Percentiles rank a stretch among this genome's conserved stretches.
Conservation (phyloP, 2,797 vertebrate genomes). For the Dendrocincla tyrannina region DNA sequence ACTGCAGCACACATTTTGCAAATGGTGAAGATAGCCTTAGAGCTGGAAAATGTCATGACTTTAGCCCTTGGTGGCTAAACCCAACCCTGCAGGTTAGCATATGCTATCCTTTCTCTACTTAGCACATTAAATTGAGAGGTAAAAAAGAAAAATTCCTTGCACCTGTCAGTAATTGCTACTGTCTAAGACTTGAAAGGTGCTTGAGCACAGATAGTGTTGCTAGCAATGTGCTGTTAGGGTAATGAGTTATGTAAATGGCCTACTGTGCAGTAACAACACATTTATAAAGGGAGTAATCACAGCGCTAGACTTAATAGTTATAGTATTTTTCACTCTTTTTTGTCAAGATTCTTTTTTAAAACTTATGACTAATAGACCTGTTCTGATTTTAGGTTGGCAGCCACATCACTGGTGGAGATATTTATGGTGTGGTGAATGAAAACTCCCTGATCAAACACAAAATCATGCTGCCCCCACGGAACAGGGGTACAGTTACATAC, state of each 20-base stretch:
- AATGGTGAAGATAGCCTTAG: background rate
- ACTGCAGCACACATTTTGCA: background rate
- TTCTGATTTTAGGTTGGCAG: conserved; percentile 81
- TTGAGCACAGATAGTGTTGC: background rate
- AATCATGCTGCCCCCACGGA: conserved; percentile 93
- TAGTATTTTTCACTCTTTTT: background rate
- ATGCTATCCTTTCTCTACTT: background rate
- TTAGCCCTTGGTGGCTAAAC: background rate
- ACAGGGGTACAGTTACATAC: conserved; percentile 93
- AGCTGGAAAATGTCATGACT: background rate
- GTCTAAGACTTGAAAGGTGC: background rate
- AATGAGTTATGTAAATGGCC: background rate
- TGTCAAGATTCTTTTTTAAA: background rate
- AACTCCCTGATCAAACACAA: conserved; percentile 95
- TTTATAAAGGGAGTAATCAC: background rate
- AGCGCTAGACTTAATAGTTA: background rate
- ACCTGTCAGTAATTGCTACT: background rate
- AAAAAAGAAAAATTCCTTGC: background rate
- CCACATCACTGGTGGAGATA: conserved; percentile 93
- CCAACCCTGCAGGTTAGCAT: background rate
- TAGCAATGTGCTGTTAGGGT: background rate
- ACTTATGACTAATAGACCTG: background rate
- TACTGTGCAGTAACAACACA: background rate
- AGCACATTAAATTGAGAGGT: background rate
- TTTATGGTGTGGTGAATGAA: conserved; percentile 84